These are phyloP conservation scores for Nicator chloris DNA, from an alignment of 2,113 vertebrate species.

Conservation along the genomic window DNA sequence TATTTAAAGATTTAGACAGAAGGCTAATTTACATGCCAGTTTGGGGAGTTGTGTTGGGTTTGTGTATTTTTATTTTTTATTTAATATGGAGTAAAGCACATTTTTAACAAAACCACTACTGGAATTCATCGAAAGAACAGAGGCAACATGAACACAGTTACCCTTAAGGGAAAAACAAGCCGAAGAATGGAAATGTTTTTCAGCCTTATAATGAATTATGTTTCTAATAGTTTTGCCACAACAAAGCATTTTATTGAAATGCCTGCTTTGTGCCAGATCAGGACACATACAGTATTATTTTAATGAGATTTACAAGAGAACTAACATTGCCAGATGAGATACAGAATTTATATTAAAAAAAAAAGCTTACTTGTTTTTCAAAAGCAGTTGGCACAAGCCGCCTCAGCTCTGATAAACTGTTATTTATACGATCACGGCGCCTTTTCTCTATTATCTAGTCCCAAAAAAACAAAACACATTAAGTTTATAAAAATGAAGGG, in stretches of 20 bases:
- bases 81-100: not conserved
- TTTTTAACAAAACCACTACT: constrained; percentile 72
- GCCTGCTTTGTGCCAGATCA: constrained; percentile 72
- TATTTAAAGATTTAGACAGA: not conserved
- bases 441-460: constrained; percentile 94
- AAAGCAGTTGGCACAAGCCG: constrained; percentile 91
- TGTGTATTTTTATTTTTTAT: not conserved
- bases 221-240: constrained; percentile 80
- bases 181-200: constrained; percentile 80
- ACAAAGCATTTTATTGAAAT: constrained; percentile 81
- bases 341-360: not conserved
- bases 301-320: constrained; percentile 73
- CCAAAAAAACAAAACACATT: constrained; percentile 54
- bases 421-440: constrained; percentile 95
- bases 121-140: constrained; percentile 71
- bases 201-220: constrained; percentile 77
- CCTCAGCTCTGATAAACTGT: constrained; percentile 90
- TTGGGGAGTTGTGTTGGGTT: not conserved
- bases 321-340: constrained; percentile 71
- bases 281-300: constrained; percentile 76
- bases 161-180: constrained; percentile 74
- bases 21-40: constrained; percentile 3
- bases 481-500: constrained; percentile 46
- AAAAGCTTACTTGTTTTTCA: constrained; percentile 90
- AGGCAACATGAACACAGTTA: constrained; percentile 68